Percentiles rank a stretch among this genome's conserved stretches.
phyloP scores from a whole-genome alignment of 2,113 vertebrate genomes.

The Parotia lawesii region DNA sequence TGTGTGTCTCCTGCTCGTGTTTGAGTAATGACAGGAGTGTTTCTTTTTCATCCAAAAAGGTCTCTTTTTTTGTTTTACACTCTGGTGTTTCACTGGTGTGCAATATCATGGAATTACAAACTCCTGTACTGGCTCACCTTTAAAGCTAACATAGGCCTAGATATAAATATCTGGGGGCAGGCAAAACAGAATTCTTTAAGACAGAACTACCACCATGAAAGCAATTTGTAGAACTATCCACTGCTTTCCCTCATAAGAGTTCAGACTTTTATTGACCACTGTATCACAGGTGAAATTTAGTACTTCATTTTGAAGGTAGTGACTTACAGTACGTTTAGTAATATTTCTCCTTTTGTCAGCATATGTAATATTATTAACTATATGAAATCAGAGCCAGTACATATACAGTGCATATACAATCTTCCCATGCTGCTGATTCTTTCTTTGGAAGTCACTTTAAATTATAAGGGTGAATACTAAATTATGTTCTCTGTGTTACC shows the following conservation, averaged over 20 bases:
- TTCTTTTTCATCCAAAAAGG: not conserved
- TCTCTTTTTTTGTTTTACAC: not conserved
- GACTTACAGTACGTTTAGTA: not conserved
- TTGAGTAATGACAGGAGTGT: not conserved
- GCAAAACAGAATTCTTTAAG: not conserved
- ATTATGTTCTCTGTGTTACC: constrained; percentile 34
- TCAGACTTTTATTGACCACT: not conserved
- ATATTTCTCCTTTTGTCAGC: not conserved
- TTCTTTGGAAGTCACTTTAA: not conserved
- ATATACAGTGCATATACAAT: not conserved
- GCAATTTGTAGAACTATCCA: not conserved
- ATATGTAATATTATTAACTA: constrained; percentile 1
- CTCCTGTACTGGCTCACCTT: not conserved
- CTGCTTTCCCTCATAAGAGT: not conserved
- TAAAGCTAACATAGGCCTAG: not conserved
- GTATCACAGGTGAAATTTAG: not conserved
- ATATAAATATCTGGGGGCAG: not conserved
- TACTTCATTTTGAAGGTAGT: not conserved
- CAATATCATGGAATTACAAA: not conserved
- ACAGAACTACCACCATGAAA: not conserved
- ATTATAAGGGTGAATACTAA: constrained; percentile 34
- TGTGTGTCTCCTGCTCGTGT: not conserved
- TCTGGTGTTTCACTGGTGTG: not conserved
- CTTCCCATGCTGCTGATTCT: not conserved
- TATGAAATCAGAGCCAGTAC: not conserved